Percentiles rank a stretch among this genome's conserved stretches.
Evolutionary conservation across 1,140 invertebrate genomes (phyloP).

Genomic region (Maconellicoccus hirsutus): DNA sequence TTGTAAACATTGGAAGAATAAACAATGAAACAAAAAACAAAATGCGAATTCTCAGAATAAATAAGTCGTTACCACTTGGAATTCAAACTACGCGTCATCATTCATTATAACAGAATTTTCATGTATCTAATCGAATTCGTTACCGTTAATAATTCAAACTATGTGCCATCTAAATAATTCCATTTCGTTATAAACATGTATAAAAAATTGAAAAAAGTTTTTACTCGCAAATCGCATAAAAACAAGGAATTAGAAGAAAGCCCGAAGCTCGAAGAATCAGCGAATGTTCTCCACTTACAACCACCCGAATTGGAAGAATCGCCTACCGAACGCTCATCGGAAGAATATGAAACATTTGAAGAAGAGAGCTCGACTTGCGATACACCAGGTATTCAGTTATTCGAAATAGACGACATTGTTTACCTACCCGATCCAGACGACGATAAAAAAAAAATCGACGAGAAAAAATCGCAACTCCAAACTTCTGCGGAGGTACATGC

Average conservation of each 20-base stretch:
- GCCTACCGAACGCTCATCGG: neutral
- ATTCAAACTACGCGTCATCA: no score
- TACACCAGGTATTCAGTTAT: neutral
- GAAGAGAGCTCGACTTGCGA: neutral
- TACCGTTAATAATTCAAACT: no score
- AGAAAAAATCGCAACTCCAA: neutral
- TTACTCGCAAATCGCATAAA: neutral
- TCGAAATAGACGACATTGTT: neutral
- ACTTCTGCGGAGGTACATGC: neutral
- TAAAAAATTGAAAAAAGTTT: neutral
- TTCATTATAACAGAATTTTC: no score
- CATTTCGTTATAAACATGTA: neutral
- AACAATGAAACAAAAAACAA: no score
- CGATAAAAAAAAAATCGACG: neutral
- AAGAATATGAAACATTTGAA: neutral
- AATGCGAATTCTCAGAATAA: no score
- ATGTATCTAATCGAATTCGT: no score
- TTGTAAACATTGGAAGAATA: no score
- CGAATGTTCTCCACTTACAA: neutral
- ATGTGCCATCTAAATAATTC: no score
- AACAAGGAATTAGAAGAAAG: neutral
- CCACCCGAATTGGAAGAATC: neutral
- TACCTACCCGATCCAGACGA: neutral
- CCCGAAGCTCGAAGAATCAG: neutral
- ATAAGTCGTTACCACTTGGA: no score